Conservation (phyloP, 2,113 vertebrate species). For the Triplophysa tibetana region DNA sequence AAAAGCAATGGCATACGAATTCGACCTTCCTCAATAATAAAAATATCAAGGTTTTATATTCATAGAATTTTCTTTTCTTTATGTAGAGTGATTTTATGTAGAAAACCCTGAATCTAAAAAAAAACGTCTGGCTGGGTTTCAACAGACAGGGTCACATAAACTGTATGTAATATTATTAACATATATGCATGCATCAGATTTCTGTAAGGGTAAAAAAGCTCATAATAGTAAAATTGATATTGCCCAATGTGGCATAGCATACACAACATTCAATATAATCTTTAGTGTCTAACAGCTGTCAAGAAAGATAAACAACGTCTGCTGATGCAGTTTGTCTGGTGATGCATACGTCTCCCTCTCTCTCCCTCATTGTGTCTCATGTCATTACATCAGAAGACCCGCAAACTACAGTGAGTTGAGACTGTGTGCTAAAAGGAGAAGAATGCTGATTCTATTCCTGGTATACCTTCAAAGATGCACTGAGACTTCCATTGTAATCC, state of each 20-base stretch:
- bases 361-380: background rate
- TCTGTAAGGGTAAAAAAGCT: no score
- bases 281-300: background rate
- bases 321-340: background rate
- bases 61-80: no score
- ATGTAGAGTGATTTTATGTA: no score
- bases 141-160: no score
- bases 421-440: background rate
- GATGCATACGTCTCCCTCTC: background rate
- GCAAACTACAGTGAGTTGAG: background rate
- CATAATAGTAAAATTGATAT: background rate
- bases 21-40: no score
- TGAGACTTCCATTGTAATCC: constrained; percentile 26
- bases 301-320: background rate
- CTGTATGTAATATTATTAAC: background rate
- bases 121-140: no score
- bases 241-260: background rate
- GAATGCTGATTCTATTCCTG: constrained; percentile 33
- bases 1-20: no score
- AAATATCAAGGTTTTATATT: no score
- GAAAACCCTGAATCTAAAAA: no score
- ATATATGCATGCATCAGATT: no score
- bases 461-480: constrained; percentile 25
- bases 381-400: constrained; percentile 56
- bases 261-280: background rate